A percentile compares a stretch with the other conserved stretches of the same genome.
These are phyloP conservation scores for Ptychoptera contaminata DNA, from an alignment of 2,888 invertebrate genomes.

Conservation along the genomic window DNA sequence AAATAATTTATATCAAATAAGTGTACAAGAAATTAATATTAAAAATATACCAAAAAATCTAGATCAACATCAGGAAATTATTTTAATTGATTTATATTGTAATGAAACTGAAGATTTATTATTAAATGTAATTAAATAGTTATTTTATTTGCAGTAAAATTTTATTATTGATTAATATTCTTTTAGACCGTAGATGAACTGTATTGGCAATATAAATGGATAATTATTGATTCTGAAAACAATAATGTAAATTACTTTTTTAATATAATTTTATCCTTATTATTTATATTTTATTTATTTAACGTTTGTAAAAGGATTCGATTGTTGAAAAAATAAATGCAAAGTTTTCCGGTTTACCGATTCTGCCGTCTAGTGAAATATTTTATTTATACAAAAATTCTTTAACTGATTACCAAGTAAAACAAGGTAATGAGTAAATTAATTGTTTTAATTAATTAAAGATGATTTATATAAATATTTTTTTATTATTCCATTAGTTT, in stretches of 20 bases:
- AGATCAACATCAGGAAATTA: constrained; percentile 14
- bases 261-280: no score
- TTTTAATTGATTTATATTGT: constrained; percentile 15
- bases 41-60: constrained; percentile 12
- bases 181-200: not conserved
- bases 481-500: not conserved
- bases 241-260: not conserved
- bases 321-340: constrained; percentile 6
- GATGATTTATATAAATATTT: no score
- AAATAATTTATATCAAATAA: not conserved
- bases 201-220: constrained; percentile 9
- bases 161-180: not conserved
- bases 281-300: no score
- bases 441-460: no score
- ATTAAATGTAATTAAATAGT: constrained; percentile 7
- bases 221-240: constrained; percentile 2
- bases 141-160: not conserved
- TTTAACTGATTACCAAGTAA: constrained; percentile 2
- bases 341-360: constrained; percentile 8
- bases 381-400: constrained; percentile 11
- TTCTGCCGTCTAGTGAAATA: constrained; percentile 14
- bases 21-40: not conserved
- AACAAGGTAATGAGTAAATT: constrained; percentile 6
- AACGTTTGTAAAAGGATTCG: no score
- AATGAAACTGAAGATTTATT: constrained; percentile 7